Evolutionary conservation across 2,888 invertebrate genomes (phyloP), one percentile per base, ranked within the genome.

Genomic region (Acrobasis consociella): DNA sequence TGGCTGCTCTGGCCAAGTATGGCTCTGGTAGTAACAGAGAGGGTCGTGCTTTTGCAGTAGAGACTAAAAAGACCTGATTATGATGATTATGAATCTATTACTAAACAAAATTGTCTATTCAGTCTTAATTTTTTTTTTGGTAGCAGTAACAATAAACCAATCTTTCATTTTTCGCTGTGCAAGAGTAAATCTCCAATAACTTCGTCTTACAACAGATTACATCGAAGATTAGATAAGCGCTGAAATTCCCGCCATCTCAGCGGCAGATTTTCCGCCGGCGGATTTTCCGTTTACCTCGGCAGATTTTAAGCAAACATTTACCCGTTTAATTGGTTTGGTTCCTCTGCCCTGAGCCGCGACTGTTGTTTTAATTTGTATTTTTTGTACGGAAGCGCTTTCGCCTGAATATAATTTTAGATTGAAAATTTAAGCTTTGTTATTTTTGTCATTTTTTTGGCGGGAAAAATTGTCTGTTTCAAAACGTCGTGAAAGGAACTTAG

Each of bases 351-450:
- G 31, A 59, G 64, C 63, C 69, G 77, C 78, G 80, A 80, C 73
- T 79, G 72, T 78, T 70, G 72, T 78, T 77, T 76, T 72, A 67
- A 72, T 73, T 76, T 72, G 69, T 65, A 69, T 65, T 68, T 70
- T 67, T 65, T 72, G 31, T 8, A 1, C 31, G 31, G 31, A 31
- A 31, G 31, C 31, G 31, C 31, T 31, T 8, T 8, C 31, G 31
- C 7, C 7, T 31, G 31, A 31, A 31, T 31, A 5, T 31, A 31
- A 31, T 31, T 31, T 31, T 2, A 5, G 31, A 31, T 31, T 31
- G 31, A 31, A 31, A 31, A 31, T 31, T 31, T 31, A 31, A 31
- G 31, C 31, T 7, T 7, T 31, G 31, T 31, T 31, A 31, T 31
- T 31, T 31, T 31, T 31, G 31, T 31, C 31, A 31, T 31, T 7